Base-by-base conservation (phyloP, 2,888 invertebrate species). In the Phortica okadai region DNA sequence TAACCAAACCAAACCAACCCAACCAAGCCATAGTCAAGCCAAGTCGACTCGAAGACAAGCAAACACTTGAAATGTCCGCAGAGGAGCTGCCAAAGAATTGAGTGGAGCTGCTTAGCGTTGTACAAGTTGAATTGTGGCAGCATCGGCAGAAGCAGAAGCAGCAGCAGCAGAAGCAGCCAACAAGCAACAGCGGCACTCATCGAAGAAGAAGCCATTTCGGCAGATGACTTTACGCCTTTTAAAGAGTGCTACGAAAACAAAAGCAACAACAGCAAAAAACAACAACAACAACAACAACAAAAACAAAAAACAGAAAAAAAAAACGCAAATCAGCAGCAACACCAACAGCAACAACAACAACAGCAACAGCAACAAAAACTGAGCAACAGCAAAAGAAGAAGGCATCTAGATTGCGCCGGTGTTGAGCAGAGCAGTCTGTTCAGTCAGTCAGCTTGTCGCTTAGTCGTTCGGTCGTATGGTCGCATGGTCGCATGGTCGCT, bases 151-250 rank as follows among this genome's bases (percentile, higher is more conserved):
- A 2, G 50, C 50, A 50, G 8, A 1, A 14, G 8, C 50, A 50
- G 50, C 14, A 11, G 45, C 10, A 45, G 45, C 10, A 0, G n/a
- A n/a, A 21, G 1, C 21, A 21, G 21, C 21, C 21, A 21, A 21
- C 21, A 21, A 14, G 8, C 50, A 50, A 6, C 14, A 11, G 50
- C 14, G 8, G 50, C 14, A 8, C 14, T 50, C 14, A 14, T 50
- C 50, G 50, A 50, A 6, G 16, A 66, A 66, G 69, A 69, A 42
- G 69, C 69, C 69, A 69, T 45, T 69, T 69, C 50, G 69, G 69
- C 45, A 69, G 69, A 86, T 88, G 87, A 85, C 88, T 85, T 85
- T 88, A 85, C 87, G 87, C 88, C 85, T 84, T 84, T 84, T 69
- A 78, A 84, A 85, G 84, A 86, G 88, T 88, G 88, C 88, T 88